Conservation (phyloP, 2,113 vertebrate species). For the Phrynosoma blainvillii region DNA sequence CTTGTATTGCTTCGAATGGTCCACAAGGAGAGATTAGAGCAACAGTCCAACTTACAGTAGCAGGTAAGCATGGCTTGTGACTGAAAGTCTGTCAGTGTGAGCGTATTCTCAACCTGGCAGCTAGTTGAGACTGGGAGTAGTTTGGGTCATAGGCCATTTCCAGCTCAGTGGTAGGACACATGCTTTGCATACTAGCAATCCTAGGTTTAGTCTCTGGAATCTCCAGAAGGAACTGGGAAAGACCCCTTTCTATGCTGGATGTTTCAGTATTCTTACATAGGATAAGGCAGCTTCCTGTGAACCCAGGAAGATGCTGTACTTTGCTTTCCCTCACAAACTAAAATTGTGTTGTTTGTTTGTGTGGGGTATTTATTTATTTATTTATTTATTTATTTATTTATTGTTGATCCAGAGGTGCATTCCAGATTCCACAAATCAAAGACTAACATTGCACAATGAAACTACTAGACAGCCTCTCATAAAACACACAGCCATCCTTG, state of each 20-base stretch:
- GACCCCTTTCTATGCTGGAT: background rate
- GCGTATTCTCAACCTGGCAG: background rate
- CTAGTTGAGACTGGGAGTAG: background rate
- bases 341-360: too few relatives aligned
- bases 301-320: background rate
- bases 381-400: too few relatives aligned
- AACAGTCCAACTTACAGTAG: conserved; percentile 87
- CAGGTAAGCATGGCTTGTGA: conserved; percentile 77
- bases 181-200: background rate
- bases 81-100: background rate
- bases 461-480: background rate
- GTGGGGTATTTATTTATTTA: too few relatives aligned
- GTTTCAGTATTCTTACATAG: background rate
- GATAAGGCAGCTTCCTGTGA: background rate
- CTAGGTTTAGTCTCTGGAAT: background rate
- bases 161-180: too few relatives aligned
- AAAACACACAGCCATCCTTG: background rate
- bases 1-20: conserved; percentile 91
- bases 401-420: background rate
- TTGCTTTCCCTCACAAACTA: too few relatives aligned
- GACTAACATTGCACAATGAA: too few relatives aligned
- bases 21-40: conserved; percentile 93
- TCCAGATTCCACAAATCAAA: background rate
- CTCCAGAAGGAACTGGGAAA: background rate
- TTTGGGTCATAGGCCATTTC: too few relatives aligned